Conservation (phyloP, 2,888 invertebrate species). For the Lumbricus terrestris region DNA sequence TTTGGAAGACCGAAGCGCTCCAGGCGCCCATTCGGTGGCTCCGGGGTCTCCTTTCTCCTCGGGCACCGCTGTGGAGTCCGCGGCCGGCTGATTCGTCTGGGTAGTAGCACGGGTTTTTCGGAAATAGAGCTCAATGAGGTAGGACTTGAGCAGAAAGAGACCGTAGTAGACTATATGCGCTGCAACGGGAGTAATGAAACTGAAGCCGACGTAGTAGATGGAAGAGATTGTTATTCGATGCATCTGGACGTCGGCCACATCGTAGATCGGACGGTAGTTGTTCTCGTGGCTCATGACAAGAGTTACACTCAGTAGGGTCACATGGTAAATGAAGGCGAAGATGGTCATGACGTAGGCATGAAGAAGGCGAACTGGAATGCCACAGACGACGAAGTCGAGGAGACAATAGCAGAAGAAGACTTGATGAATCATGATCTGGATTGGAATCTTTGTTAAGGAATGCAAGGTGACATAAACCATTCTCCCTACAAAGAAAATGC, state of each 20-base stretch:
- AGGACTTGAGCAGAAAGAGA: not conserved
- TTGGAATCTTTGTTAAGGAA: too few relatives aligned
- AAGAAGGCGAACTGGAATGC: not conserved
- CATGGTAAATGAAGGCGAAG: not conserved
- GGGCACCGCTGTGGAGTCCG: too few relatives aligned
- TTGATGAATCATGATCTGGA: not conserved
- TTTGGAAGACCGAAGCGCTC: not conserved
- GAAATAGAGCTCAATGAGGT: not conserved
- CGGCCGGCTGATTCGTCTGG: too few relatives aligned
- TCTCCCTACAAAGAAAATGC: too few relatives aligned
- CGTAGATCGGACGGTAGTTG: not conserved
- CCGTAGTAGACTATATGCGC: not conserved
- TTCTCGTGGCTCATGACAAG: not conserved
- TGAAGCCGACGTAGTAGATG: not conserved
- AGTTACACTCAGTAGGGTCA: not conserved
- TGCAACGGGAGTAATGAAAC: not conserved
- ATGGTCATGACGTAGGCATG: not conserved
- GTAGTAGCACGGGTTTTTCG: not conserved
- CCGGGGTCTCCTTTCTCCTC: too few relatives aligned
- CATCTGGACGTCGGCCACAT: not conserved
- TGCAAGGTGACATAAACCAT: too few relatives aligned
- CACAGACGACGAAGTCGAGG: not conserved
- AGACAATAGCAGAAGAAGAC: not conserved
- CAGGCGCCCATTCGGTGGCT: too few relatives aligned
- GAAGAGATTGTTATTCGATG: not conserved